phyloP scores from a whole-genome alignment of 2,888 invertebrate genomes.

The Hoplodrina blanda region DNA sequence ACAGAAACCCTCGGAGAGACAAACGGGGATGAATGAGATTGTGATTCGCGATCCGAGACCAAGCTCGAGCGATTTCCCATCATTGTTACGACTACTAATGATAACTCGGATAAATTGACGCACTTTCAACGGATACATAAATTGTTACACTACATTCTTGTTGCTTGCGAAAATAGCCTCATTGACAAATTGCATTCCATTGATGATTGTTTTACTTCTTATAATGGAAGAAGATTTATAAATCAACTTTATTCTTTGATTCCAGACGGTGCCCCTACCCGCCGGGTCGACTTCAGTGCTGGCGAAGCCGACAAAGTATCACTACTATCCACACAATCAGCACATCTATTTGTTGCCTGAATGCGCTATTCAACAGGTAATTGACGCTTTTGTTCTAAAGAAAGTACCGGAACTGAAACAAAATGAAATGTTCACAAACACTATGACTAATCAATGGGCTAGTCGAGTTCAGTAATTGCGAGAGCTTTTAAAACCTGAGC shows the following conservation, averaged over 20 bases:
- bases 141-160: constrained; percentile 64
- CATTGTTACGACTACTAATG: constrained; percentile 80
- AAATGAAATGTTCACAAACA: constrained; percentile 52
- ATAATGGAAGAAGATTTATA: constrained; percentile 50
- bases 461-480: constrained; percentile 33
- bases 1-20: constrained; percentile 74
- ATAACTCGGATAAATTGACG: constrained; percentile 76
- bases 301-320: constrained; percentile 97
- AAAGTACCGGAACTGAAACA: constrained; percentile 53
- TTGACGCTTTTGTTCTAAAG: constrained; percentile 66
- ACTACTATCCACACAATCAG: constrained; percentile 98
- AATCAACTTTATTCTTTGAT: constrained; percentile 74
- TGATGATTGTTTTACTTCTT: constrained; percentile 52
- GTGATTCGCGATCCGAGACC: constrained; percentile 73
- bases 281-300: constrained; percentile 93
- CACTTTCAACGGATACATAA: constrained; percentile 76
- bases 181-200: constrained; percentile 62
- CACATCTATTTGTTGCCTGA: constrained; percentile 97
- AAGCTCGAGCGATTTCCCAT: constrained; percentile 79
- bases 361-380: constrained; percentile 97
- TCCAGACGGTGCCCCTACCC: constrained; percentile 93
- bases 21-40: constrained; percentile 74
- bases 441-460: constrained; percentile 42
- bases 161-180: constrained; percentile 63
- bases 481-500: constrained; percentile 37